Evolutionary conservation across 2,797 vertebrate genomes (phyloP).

Genomic region (Catharus ustulatus): DNA sequence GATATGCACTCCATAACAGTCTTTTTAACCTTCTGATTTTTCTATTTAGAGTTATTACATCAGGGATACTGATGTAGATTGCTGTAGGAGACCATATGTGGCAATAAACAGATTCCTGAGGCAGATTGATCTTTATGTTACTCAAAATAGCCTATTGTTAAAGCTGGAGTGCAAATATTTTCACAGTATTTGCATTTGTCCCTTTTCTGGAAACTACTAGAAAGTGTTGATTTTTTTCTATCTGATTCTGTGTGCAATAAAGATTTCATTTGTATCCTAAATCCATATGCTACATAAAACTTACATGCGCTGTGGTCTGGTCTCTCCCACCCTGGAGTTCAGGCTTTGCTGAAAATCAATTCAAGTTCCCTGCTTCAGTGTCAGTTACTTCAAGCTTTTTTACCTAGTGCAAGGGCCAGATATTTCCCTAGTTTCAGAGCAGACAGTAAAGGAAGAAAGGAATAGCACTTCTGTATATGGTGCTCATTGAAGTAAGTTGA

Average conservation of each 20-base stretch:
- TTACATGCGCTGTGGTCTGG: not conserved
- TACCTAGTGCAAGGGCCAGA: not conserved
- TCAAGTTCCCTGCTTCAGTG: not conserved
- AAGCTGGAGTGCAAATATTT: not conserved
- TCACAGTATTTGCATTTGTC: not conserved
- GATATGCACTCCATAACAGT: not conserved
- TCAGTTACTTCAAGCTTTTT: not conserved
- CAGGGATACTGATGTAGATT: fast-evolving
- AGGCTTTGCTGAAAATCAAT: not conserved
- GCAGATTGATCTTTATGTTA: not conserved
- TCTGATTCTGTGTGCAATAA: not conserved
- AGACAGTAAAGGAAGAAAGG: not conserved
- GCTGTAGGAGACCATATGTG: not conserved
- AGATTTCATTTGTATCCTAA: not conserved
- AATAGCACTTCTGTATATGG: not conserved
- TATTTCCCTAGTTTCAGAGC: not conserved
- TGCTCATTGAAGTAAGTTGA: not conserved
- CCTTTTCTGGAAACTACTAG: not conserved
- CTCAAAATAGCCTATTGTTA: not conserved
- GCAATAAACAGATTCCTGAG: not conserved
- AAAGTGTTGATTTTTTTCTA: not conserved
- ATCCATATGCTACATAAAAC: not conserved
- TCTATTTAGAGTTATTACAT: not conserved
- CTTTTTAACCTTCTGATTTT: not conserved
- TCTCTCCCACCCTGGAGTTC: not conserved